Evolutionary conservation across 2,113 vertebrate species (phyloP), one percentile per base, ranked within the genome.

Genomic region (Tylochromis polylepis): DNA sequence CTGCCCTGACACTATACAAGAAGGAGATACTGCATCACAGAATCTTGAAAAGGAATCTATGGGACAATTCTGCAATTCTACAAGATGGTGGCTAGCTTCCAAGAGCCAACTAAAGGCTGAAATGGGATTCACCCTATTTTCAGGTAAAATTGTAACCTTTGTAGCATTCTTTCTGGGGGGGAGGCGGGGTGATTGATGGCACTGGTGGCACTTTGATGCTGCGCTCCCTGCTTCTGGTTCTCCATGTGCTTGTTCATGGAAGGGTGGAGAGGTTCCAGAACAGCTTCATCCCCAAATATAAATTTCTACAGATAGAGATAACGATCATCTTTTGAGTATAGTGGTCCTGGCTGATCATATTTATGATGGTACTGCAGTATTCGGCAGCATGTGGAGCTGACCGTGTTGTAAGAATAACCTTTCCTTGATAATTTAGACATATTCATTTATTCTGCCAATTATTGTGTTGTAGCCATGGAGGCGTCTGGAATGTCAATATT

Each of bases 381-480:
- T 67, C n/a, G n/a, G 62, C 38, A 70, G 38, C n/a, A 43, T 43
- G n/a, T 70, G 36, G 36, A 70, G 36, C 27, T 2, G 0, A 20
- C 36, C 58, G 16, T 43, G 59, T 58, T 72, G 31, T 72, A 78
- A 88, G 24, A 60, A 29, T 88, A 85, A 91, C 84, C 90, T 62
- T 56, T 65, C 18, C 18, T 65, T 65, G 55, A 84, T 93, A 89
- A 91, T 93, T 85, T 87, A 79, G 57, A 81, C 87, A 56, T 91
- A 87, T 90, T 91, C 80, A 93, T 92, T 90, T 82, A 70, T 90
- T 85, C 88, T 80, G 77, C 82, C 88, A 93, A 91, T 94, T 92
- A 93, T 43, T 43, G 65, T 70, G 38, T 65, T 84, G 83, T 85
- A 81, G 89, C 70, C 84, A 70, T 5, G 6, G 83, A 46, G 59